Evolutionary conservation across 1,140 invertebrate genomes (phyloP), one percentile per base, ranked within the genome.

Genomic region (Lysiphlebus fabarum): DNA sequence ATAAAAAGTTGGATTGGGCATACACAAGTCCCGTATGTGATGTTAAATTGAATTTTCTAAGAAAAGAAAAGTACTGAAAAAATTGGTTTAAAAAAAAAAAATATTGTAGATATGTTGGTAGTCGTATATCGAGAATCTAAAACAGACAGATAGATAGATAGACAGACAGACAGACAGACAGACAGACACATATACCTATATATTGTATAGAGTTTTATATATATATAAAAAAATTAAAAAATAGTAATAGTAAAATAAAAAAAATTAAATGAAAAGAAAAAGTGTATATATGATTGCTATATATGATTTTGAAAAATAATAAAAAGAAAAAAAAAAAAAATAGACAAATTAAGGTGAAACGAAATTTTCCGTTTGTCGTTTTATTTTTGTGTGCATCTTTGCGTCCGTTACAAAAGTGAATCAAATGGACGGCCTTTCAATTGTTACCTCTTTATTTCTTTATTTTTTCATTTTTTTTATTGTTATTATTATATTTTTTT

Each of bases 1-100:
- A 38, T 34, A 51, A 34, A 34, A 44, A 55, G 3, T 55, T 55
- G 53, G 17, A 36, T 55, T 41, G 42, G 41, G 53, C 53, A 55
- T 55, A 55, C 53, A 41, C 44, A 55, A 55, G 53, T 55, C 33
- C 34, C 53, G 17, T 43, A 55, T 55, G 53, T 55, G 53, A 55
- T 33, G 42, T 42, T 55, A 55, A 55, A 55, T 55, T 55, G 53
- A 55, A 55, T 55, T 55, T 55, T 44, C 42, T 55, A 10, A n/a
- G 9, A 43, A n/a, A 4, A 12, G 10, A 43, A n/a, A n/a, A n/a
- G 42, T n/a, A 7, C 33, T 14, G 17, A 11, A 55, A 10, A 44
- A 10, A 55, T 8, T 43, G 7, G 4, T 12, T 5, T 12, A 53
- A 36, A 38, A 37, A 12, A 34, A 8, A 36, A 45, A 11, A 45